A percentile compares a stretch with the other conserved stretches of the same genome.
Evolutionary conservation across 2,888 invertebrate genomes (phyloP).

Genomic region (Tetranychus piercei): DNA sequence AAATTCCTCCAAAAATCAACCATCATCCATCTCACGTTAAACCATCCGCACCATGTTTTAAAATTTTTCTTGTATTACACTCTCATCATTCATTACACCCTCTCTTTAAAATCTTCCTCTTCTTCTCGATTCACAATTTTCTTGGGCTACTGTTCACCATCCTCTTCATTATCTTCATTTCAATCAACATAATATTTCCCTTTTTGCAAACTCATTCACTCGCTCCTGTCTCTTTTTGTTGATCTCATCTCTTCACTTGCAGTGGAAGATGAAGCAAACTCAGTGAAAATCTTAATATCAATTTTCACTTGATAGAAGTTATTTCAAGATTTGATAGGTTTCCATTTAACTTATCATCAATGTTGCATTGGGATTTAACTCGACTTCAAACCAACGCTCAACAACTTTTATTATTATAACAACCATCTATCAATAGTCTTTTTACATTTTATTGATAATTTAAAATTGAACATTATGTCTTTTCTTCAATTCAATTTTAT

Average conservation of each 20-base stretch:
- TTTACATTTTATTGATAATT: no score
- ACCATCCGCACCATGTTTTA: background rate
- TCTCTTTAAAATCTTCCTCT: background rate
- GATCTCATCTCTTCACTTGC: background rate
- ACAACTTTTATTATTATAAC: background rate
- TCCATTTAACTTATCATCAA: background rate
- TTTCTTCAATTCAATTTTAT: no score
- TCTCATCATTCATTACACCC: background rate
- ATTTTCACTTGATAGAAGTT: background rate
- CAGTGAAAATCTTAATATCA: background rate
- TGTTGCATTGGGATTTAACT: background rate
- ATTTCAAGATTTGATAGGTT: background rate
- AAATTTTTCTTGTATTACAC: background rate
- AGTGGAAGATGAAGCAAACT: background rate
- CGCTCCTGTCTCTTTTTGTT: background rate
- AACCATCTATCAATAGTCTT: background rate
- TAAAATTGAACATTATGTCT: no score
- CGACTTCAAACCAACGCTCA: background rate
- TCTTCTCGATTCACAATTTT: background rate
- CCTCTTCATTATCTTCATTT: background rate
- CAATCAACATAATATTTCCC: background rate
- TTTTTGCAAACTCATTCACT: background rate
- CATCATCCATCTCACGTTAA: slow-evolving; percentile 1
- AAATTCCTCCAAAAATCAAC: background rate
- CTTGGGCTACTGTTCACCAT: no score